Base-by-base conservation (phyloP, 2,888 invertebrate species). In the Molorchus minor region DNA sequence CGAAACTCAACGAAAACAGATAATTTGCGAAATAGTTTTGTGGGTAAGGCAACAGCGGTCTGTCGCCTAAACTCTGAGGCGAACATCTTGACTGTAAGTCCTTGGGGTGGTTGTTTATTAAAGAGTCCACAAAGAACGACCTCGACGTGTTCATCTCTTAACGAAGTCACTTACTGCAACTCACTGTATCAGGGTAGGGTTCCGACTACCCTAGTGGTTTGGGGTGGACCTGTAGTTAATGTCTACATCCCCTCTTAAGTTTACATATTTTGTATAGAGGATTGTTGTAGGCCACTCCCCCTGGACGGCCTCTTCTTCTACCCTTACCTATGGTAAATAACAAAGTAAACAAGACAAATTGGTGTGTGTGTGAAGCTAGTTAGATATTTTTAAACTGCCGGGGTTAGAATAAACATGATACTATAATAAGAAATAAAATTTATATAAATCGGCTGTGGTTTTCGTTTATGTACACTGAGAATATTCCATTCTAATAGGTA, bases 71-170 rank as follows among this genome's bases (percentile, higher is more conserved):
- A 81, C n/a, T 80, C 75, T 62, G 81, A 71, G 58, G 81, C 66
- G 66, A 81, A 64, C 75, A 85, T 65, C 72, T 81, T 68, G 63
- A 81, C 78, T 55, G 75, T 70, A 71, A 79, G 13, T 79, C 76
- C 69, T 87, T 86, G 38, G 86, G 83, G 56, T 86, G 86, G 72
- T 84, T 86, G 82, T 87, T 88, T 66, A 93, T 90, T 56, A 93
- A 80, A 49, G 92, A 89, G 75, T 93, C 93, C 75, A 93, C 91
- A 56, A 92, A 79, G 75, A 93, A 93, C 66, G 92, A 92, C 69
- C 91, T 87, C 61, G 92, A 92, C 91, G 92, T 92, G 71, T 82
- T 84, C 67, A 72, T 70, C 8, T 35, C 67, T 43, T 38, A 53
- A 57, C 43, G 41, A 41, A 45, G 25, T 8, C 21, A 19, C 35